Base-by-base conservation (phyloP, 2,888 invertebrate species). In the Hypercompe scribonia region DNA sequence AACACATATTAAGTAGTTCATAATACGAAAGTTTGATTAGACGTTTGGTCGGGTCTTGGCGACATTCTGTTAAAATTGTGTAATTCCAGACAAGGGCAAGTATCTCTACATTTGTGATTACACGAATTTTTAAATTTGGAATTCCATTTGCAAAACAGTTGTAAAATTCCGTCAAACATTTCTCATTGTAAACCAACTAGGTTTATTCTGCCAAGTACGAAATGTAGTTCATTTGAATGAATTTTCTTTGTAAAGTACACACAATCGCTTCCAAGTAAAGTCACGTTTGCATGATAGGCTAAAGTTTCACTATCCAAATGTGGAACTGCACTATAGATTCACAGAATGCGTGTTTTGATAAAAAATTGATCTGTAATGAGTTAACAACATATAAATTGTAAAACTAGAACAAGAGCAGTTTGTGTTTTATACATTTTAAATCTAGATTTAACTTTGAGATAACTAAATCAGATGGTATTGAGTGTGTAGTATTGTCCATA, bases 211-310 rank as follows among this genome's bases (percentile, higher is more conserved):
- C 46, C 65, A 70, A 64, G 70, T 68, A 73, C 75, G 39, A 65
- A 71, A 39, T 71, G 68, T 39, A 74, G 50, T 65, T 50, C 63
- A 64, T 15, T 46, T 63, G 71, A 76, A 82, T 77, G 70, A 83
- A 76, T 84, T 80, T 84, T 77, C 75, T 82, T 84, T 80, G 76
- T 81, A 84, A 84, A 84, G 75, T 82, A 80, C 80, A 76, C 80
- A 84, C 84, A 78, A 84, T 84, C 77, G 72, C 78, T 84, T 84
- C 84, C 81, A 72, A 75, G 28, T 72, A 65, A 74, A 77, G 77
- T 82, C 73, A 74, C 75, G 82, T 83, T 82, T 79, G 81, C 83
- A 84, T 84, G 83, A 81, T 80, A 82, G 39, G 73, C 71, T 75
- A 79, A 77, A 82, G 81, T 82, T 83, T 79, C 70, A 78, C 76